A percentile compares a stretch with the other conserved stretches of the same genome.
These are phyloP conservation scores for Pterois miles DNA, from an alignment of 2,797 vertebrate species.

Conservation along the genomic window DNA sequence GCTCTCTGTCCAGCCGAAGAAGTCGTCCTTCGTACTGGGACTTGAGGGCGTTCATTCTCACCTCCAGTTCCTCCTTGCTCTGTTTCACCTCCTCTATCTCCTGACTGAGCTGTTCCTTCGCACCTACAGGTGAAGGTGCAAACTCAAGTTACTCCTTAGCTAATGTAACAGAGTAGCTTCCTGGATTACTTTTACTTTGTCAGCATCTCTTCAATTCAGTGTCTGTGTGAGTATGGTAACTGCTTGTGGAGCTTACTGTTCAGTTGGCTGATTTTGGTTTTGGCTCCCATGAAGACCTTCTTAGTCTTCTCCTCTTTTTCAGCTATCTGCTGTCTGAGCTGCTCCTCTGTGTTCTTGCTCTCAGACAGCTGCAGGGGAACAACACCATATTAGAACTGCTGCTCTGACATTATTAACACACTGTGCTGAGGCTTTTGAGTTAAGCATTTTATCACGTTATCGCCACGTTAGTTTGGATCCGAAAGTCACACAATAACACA, in stretches of 20 bases:
- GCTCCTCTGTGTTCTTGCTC: slow-evolving; percentile 88
- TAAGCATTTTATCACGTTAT: no score
- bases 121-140: slow-evolving; percentile 69
- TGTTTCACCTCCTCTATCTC: slow-evolving; percentile 93
- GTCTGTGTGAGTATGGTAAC: no score
- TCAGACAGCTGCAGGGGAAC: slow-evolving; percentile 82
- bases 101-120: slow-evolving; percentile 90
- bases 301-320: slow-evolving; percentile 97
- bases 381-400: background rate
- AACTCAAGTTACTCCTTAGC: background rate
- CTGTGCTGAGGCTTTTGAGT: background rate
- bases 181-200: background rate
- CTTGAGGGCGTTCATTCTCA: slow-evolving; percentile 93
- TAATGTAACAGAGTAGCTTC: background rate
- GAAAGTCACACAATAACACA: no score
- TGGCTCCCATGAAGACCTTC: slow-evolving; percentile 91
- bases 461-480: no score
- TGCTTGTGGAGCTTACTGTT: slow-evolving; percentile 77
- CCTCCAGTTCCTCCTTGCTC: slow-evolving; percentile 92
- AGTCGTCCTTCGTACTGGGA: slow-evolving; percentile 95
- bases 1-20: slow-evolving; percentile 91
- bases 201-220: background rate
- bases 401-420: background rate
- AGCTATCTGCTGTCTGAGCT: slow-evolving; percentile 90
- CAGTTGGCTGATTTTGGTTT: slow-evolving; percentile 92